A percentile compares a stretch with the other conserved stretches of the same genome.
These are phyloP conservation scores for Montipora cactus DNA, from an alignment of 64 coral and sea anemone genomes.

Conservation along the genomic window DNA sequence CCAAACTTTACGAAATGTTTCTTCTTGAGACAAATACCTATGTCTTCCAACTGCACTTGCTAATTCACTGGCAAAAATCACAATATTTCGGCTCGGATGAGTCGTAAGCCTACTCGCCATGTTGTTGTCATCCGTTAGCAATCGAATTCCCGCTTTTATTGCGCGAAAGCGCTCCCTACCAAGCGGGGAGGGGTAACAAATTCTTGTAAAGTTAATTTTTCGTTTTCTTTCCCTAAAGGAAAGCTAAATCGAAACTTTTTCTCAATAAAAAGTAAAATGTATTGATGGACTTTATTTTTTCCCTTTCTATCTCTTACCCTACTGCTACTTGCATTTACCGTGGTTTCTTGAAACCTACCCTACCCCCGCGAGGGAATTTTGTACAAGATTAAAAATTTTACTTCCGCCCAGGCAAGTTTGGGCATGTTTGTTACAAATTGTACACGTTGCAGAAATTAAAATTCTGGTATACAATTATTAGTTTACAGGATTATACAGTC, in stretches of 20 bases:
- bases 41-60: conserved; percentile 89
- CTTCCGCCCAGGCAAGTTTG: conserved; percentile 8
- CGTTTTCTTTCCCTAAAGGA: no score
- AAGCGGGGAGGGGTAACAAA: neutral
- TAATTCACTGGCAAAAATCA: conserved; percentile 89
- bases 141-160: neutral
- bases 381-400: neutral
- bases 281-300: neutral
- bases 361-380: neutral
- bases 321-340: neutral
- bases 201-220: neutral
- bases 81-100: conserved; percentile 22
- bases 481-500: no score
- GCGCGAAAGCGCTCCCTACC: neutral
- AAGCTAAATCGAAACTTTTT: neutral
- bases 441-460: no score
- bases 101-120: neutral
- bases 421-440: neutral
- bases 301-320: neutral
- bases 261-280: neutral
- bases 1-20: conserved; percentile 87
- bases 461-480: no score
- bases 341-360: neutral
- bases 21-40: conserved; percentile 72
- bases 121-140: neutral